A percentile compares a stretch with the other conserved stretches of the same genome.
These are phyloP conservation scores for Zhuqinia jingwanae DNA, from an alignment of 2,888 invertebrate genomes.

Conservation along the genomic window DNA sequence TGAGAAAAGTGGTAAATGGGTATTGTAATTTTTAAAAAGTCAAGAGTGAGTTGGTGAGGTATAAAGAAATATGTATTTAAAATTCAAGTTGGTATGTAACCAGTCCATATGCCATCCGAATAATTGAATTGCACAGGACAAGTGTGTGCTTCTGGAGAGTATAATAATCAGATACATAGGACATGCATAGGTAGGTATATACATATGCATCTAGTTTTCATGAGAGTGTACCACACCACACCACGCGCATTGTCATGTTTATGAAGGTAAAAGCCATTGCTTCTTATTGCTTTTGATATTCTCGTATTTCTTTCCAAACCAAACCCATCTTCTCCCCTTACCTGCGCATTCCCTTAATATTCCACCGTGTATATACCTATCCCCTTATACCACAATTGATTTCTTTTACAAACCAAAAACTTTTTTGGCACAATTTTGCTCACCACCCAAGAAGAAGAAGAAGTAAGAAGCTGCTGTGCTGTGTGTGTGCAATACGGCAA, in stretches of 20 bases:
- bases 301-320: too few relatives aligned
- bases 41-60: too few relatives aligned
- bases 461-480: too few relatives aligned
- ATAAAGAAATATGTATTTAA: neutral
- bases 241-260: too few relatives aligned
- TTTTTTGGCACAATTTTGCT: neutral
- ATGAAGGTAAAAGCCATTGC: too few relatives aligned
- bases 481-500: too few relatives aligned
- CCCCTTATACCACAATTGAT: neutral
- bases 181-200: too few relatives aligned
- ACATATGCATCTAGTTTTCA: too few relatives aligned
- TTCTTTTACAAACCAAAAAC: neutral
- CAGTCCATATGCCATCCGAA: neutral
- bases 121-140: neutral
- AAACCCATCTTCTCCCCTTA: too few relatives aligned
- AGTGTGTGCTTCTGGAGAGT: neutral
- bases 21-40: neutral
- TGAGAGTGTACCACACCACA: neutral
- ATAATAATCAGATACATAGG: neutral
- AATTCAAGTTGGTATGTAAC: constrained; percentile 8
- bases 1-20: neutral
- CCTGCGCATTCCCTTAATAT: too few relatives aligned
- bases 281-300: too few relatives aligned
- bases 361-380: too few relatives aligned
- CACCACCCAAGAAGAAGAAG: neutral